Conservation (phyloP, 2,113 vertebrate genomes). For the Brachirus orientalis region DNA sequence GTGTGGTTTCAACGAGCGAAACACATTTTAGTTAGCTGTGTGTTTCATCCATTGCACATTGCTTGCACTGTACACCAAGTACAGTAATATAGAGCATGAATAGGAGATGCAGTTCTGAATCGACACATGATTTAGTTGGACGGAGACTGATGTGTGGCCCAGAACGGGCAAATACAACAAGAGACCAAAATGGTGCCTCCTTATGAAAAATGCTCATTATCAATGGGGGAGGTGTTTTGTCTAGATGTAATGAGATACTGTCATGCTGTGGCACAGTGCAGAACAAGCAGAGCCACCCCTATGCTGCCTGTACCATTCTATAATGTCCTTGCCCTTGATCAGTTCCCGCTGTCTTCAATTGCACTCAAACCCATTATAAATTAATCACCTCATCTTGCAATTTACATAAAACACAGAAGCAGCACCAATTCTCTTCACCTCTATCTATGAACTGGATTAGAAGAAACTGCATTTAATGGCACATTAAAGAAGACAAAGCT, state of each 20-base stretch:
- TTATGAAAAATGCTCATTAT: constrained; percentile 83
- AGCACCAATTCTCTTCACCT: constrained; percentile 72
- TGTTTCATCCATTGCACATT: constrained; percentile 28
- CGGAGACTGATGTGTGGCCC: constrained; percentile 71
- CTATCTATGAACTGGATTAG: constrained; percentile 73
- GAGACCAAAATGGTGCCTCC: constrained; percentile 60
- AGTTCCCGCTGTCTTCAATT: constrained; percentile 81
- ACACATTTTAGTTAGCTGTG: constrained; percentile 66
- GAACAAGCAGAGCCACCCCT: constrained; percentile 78
- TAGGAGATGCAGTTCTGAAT: constrained; percentile 70
- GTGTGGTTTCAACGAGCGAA: constrained; percentile 62
- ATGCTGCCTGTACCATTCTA: constrained; percentile 75
- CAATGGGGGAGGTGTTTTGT: constrained; percentile 79
- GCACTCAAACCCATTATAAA: constrained; percentile 79
- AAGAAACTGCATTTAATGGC: constrained; percentile 78
- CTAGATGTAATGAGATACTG: constrained; percentile 82
- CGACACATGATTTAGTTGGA: constrained; percentile 73
- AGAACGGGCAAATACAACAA: constrained; percentile 61
- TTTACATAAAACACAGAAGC: constrained; percentile 83
- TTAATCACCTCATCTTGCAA: constrained; percentile 79
- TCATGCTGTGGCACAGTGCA: constrained; percentile 80
- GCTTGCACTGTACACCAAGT: constrained; percentile 51
- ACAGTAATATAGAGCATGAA: constrained; percentile 60
- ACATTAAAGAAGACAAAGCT: constrained; percentile 70
- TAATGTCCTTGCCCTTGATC: constrained; percentile 82